phyloP scores from a whole-genome alignment of 2,888 invertebrate species.

The Phytoseiulus persimilis region DNA sequence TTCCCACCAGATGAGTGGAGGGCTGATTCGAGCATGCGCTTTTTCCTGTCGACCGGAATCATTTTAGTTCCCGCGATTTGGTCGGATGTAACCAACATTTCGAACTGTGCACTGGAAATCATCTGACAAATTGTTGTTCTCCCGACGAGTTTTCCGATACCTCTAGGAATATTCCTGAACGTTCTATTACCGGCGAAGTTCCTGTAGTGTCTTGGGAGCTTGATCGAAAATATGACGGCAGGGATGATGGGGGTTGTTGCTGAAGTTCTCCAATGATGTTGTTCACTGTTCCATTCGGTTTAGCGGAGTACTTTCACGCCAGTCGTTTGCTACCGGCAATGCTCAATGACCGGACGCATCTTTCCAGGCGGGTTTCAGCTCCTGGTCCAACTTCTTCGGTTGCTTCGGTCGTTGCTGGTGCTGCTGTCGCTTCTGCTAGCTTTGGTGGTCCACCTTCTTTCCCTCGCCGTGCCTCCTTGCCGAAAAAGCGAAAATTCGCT shows the following conservation, averaged over 20 bases:
- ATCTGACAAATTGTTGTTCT: no score
- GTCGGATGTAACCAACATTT: no score
- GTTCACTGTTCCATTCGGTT: neutral
- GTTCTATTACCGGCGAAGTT: neutral
- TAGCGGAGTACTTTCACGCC: neutral
- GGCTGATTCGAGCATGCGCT: no score
- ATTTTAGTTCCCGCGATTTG: no score
- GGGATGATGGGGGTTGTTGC: neutral
- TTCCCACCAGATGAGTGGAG: no score
- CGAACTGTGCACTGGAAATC: no score
- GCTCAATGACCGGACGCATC: neutral
- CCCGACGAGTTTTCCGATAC: no score
- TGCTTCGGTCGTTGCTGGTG: neutral
- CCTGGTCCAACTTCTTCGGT: neutral
- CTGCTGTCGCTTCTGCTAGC: neutral
- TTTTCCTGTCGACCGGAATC: no score
- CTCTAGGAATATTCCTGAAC: no score
- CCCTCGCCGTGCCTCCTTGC: neutral
- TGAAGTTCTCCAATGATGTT: neutral
- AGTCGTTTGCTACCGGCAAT: neutral
- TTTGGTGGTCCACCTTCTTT: neutral
- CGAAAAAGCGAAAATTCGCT: conserved; percentile 12
- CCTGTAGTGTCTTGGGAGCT: neutral
- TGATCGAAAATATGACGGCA: neutral
- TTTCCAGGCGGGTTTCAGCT: neutral